Evolutionary conservation across 2,888 invertebrate species (phyloP).

Genomic region (Margaritifera margaritifera): DNA sequence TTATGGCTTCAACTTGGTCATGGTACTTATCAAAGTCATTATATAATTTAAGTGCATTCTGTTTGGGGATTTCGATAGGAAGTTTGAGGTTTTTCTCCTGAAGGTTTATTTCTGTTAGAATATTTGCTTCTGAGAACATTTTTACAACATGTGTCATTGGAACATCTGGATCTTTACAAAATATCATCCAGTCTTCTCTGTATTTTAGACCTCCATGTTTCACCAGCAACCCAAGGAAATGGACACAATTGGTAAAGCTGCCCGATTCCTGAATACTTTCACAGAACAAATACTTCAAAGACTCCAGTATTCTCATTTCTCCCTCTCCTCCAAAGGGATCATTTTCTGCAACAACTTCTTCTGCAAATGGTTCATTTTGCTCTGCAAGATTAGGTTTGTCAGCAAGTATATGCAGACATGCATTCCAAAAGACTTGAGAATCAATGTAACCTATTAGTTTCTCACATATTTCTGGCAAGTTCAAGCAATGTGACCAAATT

Average conservation of each 20-base stretch:
- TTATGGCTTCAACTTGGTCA: slow-evolving; percentile 9
- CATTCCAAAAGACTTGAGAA: slow-evolving; percentile 9
- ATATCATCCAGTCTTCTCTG: slow-evolving; percentile 18
- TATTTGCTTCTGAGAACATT: slow-evolving; percentile 3
- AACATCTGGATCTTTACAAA: slow-evolving; percentile 6
- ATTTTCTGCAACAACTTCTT: background rate
- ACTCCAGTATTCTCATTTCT: background rate
- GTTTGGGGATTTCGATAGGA: too few species aligned
- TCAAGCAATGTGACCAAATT: background rate
- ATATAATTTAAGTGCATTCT: too few species aligned
- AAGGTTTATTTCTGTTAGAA: too few species aligned
- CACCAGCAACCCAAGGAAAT: background rate
- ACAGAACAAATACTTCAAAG: background rate
- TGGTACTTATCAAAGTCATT: background rate
- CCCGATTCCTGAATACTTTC: background rate
- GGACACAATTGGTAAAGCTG: too few species aligned
- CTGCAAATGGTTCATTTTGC: background rate
- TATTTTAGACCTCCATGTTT: slow-evolving; percentile 3
- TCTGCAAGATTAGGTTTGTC: background rate
- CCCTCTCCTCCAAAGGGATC: background rate
- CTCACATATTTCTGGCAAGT: slow-evolving; percentile 1
- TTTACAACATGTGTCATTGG: slow-evolving; percentile 10
- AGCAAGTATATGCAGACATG: background rate
- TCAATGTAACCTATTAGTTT: background rate
- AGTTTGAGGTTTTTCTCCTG: too few species aligned